These are phyloP conservation scores for Acanthurus leucopareius DNA, from an alignment of 2,797 vertebrate species.

Conservation along the genomic window DNA sequence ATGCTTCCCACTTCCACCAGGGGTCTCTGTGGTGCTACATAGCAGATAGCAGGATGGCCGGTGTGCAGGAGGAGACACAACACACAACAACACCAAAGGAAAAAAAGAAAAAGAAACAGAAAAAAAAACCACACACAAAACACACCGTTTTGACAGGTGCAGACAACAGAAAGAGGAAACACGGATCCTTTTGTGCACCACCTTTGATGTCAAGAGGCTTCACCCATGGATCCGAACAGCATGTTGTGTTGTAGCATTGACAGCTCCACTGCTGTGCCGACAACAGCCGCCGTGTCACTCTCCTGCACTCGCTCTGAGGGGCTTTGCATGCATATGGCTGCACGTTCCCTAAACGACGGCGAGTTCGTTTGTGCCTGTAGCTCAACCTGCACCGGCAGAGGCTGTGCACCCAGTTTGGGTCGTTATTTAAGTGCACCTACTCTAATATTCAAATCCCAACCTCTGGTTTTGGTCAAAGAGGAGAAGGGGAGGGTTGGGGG, in stretches of 20 bases:
- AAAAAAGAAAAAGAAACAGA: conserved; percentile 15
- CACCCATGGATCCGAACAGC: conserved; percentile 63
- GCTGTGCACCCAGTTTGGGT: conserved; percentile 32
- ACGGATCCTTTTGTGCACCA: conserved; percentile 61
- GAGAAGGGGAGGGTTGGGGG: conserved; percentile 25
- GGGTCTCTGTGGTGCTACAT: conserved; percentile 77
- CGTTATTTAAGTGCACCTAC: conserved; percentile 34
- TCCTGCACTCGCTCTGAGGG: conserved; percentile 36
- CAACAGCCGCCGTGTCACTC: conserved; percentile 49
- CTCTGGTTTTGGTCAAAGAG: conserved; percentile 56
- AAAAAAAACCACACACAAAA: conserved; percentile 21
- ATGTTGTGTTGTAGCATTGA: conserved; percentile 56
- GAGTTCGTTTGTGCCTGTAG: conserved; percentile 50
- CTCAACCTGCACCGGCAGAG: conserved; percentile 31
- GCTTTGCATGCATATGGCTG: conserved; percentile 33
- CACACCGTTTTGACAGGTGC: conserved; percentile 68
- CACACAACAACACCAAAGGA: conserved; percentile 35
- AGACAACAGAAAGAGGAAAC: conserved; percentile 72
- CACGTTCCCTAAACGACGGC: conserved; percentile 29
- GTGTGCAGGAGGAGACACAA: conserved; percentile 33
- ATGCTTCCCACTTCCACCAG: conserved; percentile 69
- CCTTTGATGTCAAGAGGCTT: conserved; percentile 73
- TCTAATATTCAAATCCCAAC: conserved; percentile 71
- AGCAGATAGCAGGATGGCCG: conserved; percentile 29
- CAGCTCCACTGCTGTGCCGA: conserved; percentile 61